Evolutionary conservation across 2,113 vertebrate genomes (phyloP), one percentile per base, ranked within the genome.

Genomic region (Spizaetus ornatus): DNA sequence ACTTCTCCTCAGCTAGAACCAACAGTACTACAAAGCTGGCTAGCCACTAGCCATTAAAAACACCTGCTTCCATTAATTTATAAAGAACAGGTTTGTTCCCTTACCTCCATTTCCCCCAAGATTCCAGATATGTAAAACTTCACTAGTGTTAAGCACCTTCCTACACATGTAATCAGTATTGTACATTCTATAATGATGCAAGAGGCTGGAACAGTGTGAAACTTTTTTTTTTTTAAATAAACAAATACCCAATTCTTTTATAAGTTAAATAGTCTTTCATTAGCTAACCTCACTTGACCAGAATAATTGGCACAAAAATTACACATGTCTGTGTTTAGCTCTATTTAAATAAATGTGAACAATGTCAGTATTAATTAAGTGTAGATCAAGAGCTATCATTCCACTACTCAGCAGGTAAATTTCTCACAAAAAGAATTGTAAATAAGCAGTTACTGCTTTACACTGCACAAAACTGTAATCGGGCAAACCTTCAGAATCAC

Each of bases 281-380:
- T 96, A 86, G 77, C 62, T 92, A 90, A 86, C 81, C 82, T 93
- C 59, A 89, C 47, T 70, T 66, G 95, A 94, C 70, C 56, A 48
- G 81, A 86, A 90, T 95, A 97, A 97, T 65, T 92, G 93, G 83
- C 86, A 91, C 77, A 65, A 55, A 92, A 97, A 94, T 87, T 91
- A 90, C 29, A 90, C 36, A 77, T 67, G 69, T 94, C 55, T 32
- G 20, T 63, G 26, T 88, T 95, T 66, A 89, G 58, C 48, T 93
- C 50, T 50, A 53, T 95, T 87, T 76, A 86, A 95, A 96, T 87
- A 78, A 91, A 90, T 42, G 61, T 32, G 76, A 94, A 88, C 38
- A 48, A 83, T 76, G 93, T 96, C 85, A 87, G 58, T 77, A 81
- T 74, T 96, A 91, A 80, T 94, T 97, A 95, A 96, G 56, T 36